Conservation (phyloP, 2,888 invertebrate species). For the Enoplolaimus lenunculus region DNA sequence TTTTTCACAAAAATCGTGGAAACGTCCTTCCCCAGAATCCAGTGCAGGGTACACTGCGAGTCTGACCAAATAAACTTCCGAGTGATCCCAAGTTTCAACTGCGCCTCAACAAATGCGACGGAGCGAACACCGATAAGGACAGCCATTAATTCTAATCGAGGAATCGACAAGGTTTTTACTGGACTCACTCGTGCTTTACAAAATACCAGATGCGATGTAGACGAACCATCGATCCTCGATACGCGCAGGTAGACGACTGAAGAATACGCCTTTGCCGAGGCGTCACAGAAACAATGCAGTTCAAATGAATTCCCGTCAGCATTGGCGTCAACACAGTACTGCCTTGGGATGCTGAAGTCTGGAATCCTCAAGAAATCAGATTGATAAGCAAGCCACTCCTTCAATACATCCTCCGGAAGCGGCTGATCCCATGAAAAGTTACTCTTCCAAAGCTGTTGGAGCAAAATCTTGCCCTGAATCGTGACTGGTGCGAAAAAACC, state of each 20-base stretch:
- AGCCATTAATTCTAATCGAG: conserved; percentile 23
- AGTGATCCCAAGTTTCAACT: conserved; percentile 25
- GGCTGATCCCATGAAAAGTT: conserved; percentile 29
- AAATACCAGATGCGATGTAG: conserved; percentile 19
- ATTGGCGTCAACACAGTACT: background rate
- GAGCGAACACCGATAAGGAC: conserved; percentile 19
- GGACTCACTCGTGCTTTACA: conserved; percentile 28
- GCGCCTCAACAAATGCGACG: conserved; percentile 23
- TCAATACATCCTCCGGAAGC: conserved; percentile 20
- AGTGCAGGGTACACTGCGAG: conserved; percentile 26
- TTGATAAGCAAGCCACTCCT: conserved; percentile 1
- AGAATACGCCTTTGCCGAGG: conserved; percentile 28
- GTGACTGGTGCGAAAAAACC: conserved; percentile 25
- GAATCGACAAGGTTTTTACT: conserved; percentile 27
- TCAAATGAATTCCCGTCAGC: conserved; percentile 3
- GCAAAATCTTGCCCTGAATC: conserved; percentile 26
- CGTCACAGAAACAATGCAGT: conserved; percentile 28
- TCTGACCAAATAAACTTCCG: conserved; percentile 25
- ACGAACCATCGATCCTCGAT: background rate
- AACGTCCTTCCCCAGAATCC: conserved; percentile 23
- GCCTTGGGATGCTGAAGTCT: background rate
- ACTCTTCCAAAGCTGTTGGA: conserved; percentile 30
- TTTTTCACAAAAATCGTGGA: conserved; percentile 27
- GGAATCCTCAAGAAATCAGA: background rate
- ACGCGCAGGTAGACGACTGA: conserved; percentile 26